Evolutionary conservation across 2,113 vertebrate genomes (phyloP), one percentile per base, ranked within the genome.

Genomic region (Saccopteryx bilineata): DNA sequence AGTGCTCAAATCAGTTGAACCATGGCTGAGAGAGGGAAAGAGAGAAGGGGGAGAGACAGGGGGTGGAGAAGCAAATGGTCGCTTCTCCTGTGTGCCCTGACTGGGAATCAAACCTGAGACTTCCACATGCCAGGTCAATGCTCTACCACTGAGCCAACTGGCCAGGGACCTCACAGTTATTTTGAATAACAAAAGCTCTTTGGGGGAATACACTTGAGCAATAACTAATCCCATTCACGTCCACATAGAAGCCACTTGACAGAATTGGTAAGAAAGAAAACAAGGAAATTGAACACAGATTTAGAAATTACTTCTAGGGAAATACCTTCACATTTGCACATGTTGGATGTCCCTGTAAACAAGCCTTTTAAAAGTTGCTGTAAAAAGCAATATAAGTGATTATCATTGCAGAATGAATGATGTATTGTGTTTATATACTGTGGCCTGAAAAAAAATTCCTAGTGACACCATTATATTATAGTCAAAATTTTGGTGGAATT

Each of bases 251-350:
- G 24, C 17, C 52, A 85, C n/a, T 24, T 54, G 63, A 92, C 18
- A 61, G 56, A 93, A 91, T 0, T 82, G 18, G 39, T 81, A 93
- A 89, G 66, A 96, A 93, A 94, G 56, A 72, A 93, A 94, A 91
- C 31, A 74, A 65, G 66, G 66, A 82, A 72, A 91, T 78, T 85
- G 28, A 89, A 91, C 39, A 72, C 33, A 74, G 69, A 87, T 75
- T 74, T 95, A 60, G 75, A 61, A 93, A 95, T 86, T 92, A 87
- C 19, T 94, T 91, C 63, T 58, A 82, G 31, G 63, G 69, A 95
- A 66, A 93, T 86, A 68, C 24, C 18, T 84, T 92, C 52, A 83
- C 24, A 54, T 48, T 92, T 87, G 21, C 28, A 82, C 89, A 24
- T 66, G 71, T 82, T 91, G 50, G 56, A 82, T 91, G 31, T 93